A percentile compares a stretch with the other conserved stretches of the same genome.
Evolutionary conservation across 2,888 invertebrate species (phyloP).

Genomic region (Troilus luridus): DNA sequence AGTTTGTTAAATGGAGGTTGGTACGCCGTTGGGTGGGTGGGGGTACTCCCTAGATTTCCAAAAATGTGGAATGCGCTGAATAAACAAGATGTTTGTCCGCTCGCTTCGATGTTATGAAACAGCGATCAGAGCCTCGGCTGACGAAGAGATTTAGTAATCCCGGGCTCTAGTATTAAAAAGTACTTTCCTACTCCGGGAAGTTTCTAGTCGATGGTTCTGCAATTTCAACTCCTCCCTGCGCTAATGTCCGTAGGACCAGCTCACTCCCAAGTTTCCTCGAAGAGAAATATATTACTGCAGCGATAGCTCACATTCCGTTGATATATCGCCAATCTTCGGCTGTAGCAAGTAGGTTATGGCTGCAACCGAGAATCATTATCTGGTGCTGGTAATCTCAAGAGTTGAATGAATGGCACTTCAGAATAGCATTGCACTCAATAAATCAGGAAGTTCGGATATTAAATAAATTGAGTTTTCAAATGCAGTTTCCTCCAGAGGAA

Average conservation of each 20-base stretch:
- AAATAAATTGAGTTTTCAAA: background rate
- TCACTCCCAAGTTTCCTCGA: background rate
- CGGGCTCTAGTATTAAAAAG: constrained; percentile 2
- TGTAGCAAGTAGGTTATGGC: background rate
- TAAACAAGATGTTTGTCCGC: background rate
- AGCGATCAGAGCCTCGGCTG: background rate
- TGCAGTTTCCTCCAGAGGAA: background rate
- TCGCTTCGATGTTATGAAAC: background rate
- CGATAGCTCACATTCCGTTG: background rate
- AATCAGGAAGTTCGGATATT: background rate
- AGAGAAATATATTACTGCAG: constrained; percentile 27
- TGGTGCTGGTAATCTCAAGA: background rate
- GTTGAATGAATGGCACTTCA: background rate
- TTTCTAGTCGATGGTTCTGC: background rate
- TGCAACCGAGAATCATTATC: background rate
- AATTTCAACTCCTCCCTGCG: background rate
- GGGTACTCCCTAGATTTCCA: background rate
- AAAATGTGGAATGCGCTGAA: background rate
- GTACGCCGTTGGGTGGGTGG: too few species aligned
- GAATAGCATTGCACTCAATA: background rate
- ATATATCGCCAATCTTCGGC: background rate
- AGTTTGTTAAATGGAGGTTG: too few species aligned
- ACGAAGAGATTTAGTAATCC: background rate
- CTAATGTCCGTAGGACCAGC: background rate
- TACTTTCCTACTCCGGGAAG: background rate